These are phyloP conservation scores for Megaceryle torquata DNA, from an alignment of 2,113 vertebrate species.

Conservation along the genomic window DNA sequence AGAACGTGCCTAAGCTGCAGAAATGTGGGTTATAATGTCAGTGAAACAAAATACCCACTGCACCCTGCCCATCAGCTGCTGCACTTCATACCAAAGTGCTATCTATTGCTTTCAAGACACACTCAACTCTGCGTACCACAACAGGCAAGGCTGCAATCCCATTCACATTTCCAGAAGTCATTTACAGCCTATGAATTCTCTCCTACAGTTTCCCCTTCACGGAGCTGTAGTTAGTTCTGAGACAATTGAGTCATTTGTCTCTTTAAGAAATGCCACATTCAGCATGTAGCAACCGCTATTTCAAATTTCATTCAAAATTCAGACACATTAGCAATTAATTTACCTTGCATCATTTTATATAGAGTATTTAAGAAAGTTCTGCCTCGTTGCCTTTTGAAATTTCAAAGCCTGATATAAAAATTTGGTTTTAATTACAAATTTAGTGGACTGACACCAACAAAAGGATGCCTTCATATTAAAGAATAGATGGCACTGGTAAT, in stretches of 20 bases:
- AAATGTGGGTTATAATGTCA: background rate
- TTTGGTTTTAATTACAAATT: background rate
- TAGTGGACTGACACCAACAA: background rate
- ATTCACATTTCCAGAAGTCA: background rate
- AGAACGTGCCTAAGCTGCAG: background rate
- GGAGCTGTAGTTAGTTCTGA: background rate
- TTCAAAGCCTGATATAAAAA: background rate
- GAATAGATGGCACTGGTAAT: background rate
- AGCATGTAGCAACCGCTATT: background rate
- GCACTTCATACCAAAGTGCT: background rate
- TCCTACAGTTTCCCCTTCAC: background rate
- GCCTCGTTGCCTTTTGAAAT: background rate
- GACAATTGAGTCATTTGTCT: background rate
- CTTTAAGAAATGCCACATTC: background rate
- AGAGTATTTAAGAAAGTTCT: background rate
- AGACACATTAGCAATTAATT: background rate
- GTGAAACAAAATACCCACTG: background rate
- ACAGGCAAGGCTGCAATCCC: background rate
- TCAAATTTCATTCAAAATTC: background rate
- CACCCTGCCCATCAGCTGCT: conserved; percentile 25
- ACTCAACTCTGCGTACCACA: background rate
- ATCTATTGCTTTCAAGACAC: background rate
- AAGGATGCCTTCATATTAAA: background rate
- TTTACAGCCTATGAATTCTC: background rate
- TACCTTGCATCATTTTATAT: background rate